Conservation (phyloP, 2,113 vertebrate genomes). For the Daboia siamensis region DNA sequence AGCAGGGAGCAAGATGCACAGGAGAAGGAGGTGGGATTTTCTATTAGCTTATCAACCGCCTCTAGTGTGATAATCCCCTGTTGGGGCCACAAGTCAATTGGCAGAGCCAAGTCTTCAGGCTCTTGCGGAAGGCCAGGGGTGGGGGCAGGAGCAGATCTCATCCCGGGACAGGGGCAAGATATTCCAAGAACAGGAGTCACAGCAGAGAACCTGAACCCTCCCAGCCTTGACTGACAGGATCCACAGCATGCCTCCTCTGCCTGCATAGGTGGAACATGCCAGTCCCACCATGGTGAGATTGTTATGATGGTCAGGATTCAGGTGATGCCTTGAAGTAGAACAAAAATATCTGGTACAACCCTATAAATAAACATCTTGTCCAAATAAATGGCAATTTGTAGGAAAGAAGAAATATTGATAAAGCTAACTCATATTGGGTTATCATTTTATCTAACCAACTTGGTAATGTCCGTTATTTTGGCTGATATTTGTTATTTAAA, state of each 20-base stretch:
- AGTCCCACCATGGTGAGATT: not conserved
- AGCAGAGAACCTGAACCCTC: not conserved
- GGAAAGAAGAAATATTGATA: not conserved
- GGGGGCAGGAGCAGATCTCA: not conserved
- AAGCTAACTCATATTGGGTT: not conserved
- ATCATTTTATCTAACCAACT: not conserved
- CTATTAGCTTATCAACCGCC: not conserved
- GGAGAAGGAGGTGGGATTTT: not conserved
- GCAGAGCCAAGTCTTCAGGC: not conserved
- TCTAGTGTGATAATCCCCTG: not conserved
- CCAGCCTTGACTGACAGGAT: not conserved
- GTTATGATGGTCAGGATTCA: not conserved
- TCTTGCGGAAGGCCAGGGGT: not conserved
- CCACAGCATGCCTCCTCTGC: not conserved
- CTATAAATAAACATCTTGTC: not conserved
- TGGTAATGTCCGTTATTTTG: not conserved
- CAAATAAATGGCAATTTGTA: not conserved
- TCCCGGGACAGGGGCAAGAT: not conserved
- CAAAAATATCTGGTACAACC: not conserved
- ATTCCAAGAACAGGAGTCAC: not conserved
- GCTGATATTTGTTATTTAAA: not conserved
- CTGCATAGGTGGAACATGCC: not conserved
- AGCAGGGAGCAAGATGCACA: not conserved
- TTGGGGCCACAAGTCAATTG: not conserved
- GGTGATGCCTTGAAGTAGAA: not conserved